phyloP scores from a whole-genome alignment of 1,140 invertebrate species.

The Ganaspis sp. region DNA sequence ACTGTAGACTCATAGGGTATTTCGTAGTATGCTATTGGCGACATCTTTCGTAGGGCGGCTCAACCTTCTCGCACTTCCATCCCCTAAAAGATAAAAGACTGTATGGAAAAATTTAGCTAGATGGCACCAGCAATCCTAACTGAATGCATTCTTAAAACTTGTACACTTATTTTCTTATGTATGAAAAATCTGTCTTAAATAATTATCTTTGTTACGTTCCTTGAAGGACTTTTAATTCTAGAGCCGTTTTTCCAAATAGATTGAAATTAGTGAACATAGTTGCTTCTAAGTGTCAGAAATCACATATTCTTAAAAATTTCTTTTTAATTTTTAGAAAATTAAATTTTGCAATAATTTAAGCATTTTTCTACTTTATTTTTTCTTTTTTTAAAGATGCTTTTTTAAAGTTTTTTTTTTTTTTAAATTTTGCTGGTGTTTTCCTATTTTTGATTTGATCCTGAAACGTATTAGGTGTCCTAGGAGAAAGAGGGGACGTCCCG shows the following conservation, averaged over 20 bases:
- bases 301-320: too few relatives aligned
- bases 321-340: too few relatives aligned
- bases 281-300: background rate
- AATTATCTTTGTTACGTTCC: too few relatives aligned
- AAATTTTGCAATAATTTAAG: too few relatives aligned
- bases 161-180: too few relatives aligned
- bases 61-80: slow-evolving; percentile 49
- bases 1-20: background rate
- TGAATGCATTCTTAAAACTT: background rate
- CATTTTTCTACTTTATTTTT: too few relatives aligned
- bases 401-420: background rate
- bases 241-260: too few relatives aligned
- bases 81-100: slow-evolving; percentile 37
- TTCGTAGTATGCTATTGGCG: slow-evolving; percentile 47
- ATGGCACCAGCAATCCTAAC: slow-evolving; percentile 54
- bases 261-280: too few relatives aligned
- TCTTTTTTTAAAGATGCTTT: background rate
- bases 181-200: too few relatives aligned
- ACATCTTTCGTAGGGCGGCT: slow-evolving; percentile 55
- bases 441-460: slow-evolving; percentile 32
- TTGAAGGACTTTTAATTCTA: background rate
- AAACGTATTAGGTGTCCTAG: slow-evolving; percentile 31
- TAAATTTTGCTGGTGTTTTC: background rate
- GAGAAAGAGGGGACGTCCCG: slow-evolving; percentile 50
- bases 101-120: slow-evolving; percentile 59